Base-by-base conservation (phyloP, 2,113 vertebrate species). In the Merops nubicus region DNA sequence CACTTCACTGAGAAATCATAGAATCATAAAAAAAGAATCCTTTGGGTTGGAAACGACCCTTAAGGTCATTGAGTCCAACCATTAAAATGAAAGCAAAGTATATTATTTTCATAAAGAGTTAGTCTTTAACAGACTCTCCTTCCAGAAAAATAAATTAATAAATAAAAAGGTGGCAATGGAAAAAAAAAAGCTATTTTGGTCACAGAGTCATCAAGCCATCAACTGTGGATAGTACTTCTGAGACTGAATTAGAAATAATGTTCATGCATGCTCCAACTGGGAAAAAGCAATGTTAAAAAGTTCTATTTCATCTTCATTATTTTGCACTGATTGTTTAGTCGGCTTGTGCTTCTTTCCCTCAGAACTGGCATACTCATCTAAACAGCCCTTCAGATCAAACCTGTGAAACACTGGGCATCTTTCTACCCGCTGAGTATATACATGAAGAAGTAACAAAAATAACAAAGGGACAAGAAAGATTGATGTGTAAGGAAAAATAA, bases 401-500 rank as follows among this genome's bases (percentile, higher is more conserved):
- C 62, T 80, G 42, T 56, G 54, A 42, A 69, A 56, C 16, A 70
- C 8, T 42, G 51, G 82, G 62, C 80, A 92, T 91, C 90, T 94
- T 50, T 31, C 74, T 90, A 60, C 69, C 67, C 1, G 3, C 80
- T 92, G 74, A 94, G 53, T 36, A 83, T 79, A 93, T 96, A 95
- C 94, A 96, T 59, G 96, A 96, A 97, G 90, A 95, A 85, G 77
- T 75, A 93, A 97, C 94, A 97, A 97, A 97, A 91, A 90, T 94
- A 97, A 95, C 86, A 70, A 91, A 95, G 72, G 70, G 76, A 89
- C 51, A 69, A 82, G 79, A 93, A n/a, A 40, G 77, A 96, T 43
- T 97, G 91, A 97, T 95, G 86, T 57, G 53, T 34, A 79, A 76
- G 70, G 53, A 90, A 90, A 92, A 96, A 89, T 64, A 85, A 69